These are phyloP conservation scores for Acyrthosiphon pisum DNA, from an alignment of 1,140 invertebrate genomes.

Conservation along the genomic window DNA sequence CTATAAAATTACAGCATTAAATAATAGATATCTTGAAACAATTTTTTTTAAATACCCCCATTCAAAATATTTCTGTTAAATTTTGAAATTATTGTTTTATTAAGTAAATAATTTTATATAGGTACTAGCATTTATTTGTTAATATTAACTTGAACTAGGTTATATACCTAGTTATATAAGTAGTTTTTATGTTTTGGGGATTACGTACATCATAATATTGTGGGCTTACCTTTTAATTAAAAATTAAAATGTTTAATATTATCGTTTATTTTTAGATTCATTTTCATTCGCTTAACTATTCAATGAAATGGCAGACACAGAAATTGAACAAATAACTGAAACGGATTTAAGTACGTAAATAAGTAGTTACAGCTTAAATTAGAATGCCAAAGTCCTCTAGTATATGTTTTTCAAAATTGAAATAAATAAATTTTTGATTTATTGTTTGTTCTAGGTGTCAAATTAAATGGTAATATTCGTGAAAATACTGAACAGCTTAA, in stretches of 20 bases:
- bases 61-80: background rate
- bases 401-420: background rate
- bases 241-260: background rate
- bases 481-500: background rate
- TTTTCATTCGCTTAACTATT: background rate
- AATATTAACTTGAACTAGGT: too few relatives aligned
- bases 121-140: background rate
- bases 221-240: background rate
- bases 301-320: constrained; percentile 34
- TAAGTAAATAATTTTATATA: background rate
- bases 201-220: background rate
- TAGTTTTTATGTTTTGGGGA: background rate
- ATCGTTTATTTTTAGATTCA: background rate
- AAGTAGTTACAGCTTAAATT: background rate
- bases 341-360: constrained; percentile 45
- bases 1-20: background rate
- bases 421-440: background rate
- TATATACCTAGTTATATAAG: too few relatives aligned
- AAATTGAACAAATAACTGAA: constrained; percentile 34
- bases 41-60: background rate
- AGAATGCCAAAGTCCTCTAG: background rate
- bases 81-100: background rate
- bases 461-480: constrained; percentile 62
- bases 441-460: constrained; percentile 34
- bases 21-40: background rate